These are phyloP conservation scores for Phengaris alcon DNA, from an alignment of 2,888 invertebrate genomes.

Conservation along the genomic window DNA sequence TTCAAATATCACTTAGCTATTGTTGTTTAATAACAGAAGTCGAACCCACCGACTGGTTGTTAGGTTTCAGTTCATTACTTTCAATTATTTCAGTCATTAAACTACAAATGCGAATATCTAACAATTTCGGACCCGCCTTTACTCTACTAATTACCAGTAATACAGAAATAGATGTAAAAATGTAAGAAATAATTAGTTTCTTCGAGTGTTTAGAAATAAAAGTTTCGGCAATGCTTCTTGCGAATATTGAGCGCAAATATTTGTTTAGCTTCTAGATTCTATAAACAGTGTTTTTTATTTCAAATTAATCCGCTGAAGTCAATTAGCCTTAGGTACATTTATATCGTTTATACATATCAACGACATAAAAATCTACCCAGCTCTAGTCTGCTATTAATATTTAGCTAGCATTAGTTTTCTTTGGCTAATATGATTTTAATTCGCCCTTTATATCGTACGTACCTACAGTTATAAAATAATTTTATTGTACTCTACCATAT, in stretches of 20 bases:
- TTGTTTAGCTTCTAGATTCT: not conserved
- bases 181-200: not conserved
- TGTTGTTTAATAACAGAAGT: too few species aligned
- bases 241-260: not conserved
- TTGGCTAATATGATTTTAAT: too few species aligned
- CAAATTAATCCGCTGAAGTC: not conserved
- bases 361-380: not conserved
- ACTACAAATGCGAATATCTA: not conserved
- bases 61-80: too few species aligned
- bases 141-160: not conserved
- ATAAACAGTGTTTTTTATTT: slow-evolving; percentile 1
- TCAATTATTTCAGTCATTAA: too few species aligned
- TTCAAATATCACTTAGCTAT: too few species aligned
- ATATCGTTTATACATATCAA: not conserved
- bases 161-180: slow-evolving; percentile 11
- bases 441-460: too few species aligned
- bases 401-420: too few species aligned
- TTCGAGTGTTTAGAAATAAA: not conserved
- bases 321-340: not conserved
- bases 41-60: too few species aligned
- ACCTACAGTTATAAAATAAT: too few species aligned
- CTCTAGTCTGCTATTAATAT: too few species aligned
- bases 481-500: too few species aligned
- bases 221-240: slow-evolving; percentile 1
- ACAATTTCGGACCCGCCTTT: not conserved